phyloP scores from a whole-genome alignment of 2,888 invertebrate genomes.

The Macropis europaea region DNA sequence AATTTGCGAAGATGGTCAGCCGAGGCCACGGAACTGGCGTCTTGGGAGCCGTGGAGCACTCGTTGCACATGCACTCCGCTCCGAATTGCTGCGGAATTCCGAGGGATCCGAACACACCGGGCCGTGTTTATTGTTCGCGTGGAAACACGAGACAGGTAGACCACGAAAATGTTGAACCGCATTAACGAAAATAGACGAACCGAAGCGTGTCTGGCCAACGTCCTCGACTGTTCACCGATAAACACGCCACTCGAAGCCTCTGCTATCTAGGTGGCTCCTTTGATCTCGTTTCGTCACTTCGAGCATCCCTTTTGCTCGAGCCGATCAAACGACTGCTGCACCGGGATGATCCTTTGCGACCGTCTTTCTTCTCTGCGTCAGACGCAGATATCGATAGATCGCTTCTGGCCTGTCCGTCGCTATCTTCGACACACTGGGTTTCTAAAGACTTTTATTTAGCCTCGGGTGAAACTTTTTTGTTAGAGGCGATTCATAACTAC shows the following conservation, averaged over 20 bases:
- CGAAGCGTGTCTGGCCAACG: slow-evolving; percentile 75
- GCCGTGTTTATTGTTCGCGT: slow-evolving; percentile 55
- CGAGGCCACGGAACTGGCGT: slow-evolving; percentile 51
- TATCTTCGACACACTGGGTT: neutral
- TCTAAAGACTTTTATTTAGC: no score
- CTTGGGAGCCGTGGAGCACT: slow-evolving; percentile 59
- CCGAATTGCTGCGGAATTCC: slow-evolving; percentile 50
- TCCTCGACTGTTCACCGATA: slow-evolving; percentile 71
- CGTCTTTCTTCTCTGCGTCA: slow-evolving; percentile 5
- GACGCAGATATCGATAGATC: slow-evolving; percentile 25
- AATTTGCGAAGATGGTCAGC: slow-evolving; percentile 48
- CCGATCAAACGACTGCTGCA: slow-evolving; percentile 50
- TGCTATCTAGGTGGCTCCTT: slow-evolving; percentile 65
- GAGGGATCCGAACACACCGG: slow-evolving; percentile 46
- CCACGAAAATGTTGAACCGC: slow-evolving; percentile 44
- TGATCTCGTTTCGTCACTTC: slow-evolving; percentile 64
- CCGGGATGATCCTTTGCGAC: slow-evolving; percentile 18
- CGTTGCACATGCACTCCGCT: slow-evolving; percentile 54
- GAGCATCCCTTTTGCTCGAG: slow-evolving; percentile 25
- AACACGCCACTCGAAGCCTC: slow-evolving; percentile 65
- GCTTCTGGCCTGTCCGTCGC: neutral
- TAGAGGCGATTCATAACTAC: no score
- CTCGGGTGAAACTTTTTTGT: no score
- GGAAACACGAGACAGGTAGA: slow-evolving; percentile 61
- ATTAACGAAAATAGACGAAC: slow-evolving; percentile 71